Evolutionary conservation across 1,140 invertebrate genomes (phyloP).

Genomic region (Drosophila erecta): DNA sequence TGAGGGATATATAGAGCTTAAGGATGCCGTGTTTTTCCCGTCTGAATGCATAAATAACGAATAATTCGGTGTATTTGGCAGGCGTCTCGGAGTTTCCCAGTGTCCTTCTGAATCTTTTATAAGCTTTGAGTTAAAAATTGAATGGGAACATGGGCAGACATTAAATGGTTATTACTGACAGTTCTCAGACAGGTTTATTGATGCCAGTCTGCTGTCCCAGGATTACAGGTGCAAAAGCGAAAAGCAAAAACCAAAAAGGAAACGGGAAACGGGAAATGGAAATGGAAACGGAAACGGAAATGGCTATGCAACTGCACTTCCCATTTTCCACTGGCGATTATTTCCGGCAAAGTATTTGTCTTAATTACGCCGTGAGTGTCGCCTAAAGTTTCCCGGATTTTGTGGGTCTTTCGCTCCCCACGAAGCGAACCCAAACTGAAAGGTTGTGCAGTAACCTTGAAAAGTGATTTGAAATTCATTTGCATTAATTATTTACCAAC

Average conservation of each 20-base stretch:
- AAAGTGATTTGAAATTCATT: slow-evolving; percentile 77
- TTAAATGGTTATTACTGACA: slow-evolving; percentile 61
- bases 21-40: slow-evolving; percentile 26
- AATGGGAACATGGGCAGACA: slow-evolving; percentile 50
- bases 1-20: slow-evolving; percentile 13
- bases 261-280: slow-evolving; percentile 22
- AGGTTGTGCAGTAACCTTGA: slow-evolving; percentile 59
- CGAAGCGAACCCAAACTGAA: slow-evolving; percentile 6
- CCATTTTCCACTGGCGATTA: slow-evolving; percentile 19
- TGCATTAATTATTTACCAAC: slow-evolving; percentile 74
- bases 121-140: slow-evolving; percentile 54
- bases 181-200: slow-evolving; percentile 70
- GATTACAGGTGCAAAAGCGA: slow-evolving; percentile 6
- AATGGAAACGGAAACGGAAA: no score
- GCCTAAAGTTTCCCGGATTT: slow-evolving; percentile 25
- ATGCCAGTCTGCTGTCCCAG: slow-evolving; percentile 39
- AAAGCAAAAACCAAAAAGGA: background rate
- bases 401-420: slow-evolving; percentile 6
- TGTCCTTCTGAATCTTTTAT: slow-evolving; percentile 41
- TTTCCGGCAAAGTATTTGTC: slow-evolving; percentile 47
- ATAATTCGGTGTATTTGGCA: slow-evolving; percentile 46
- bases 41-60: slow-evolving; percentile 46
- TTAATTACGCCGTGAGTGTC: slow-evolving; percentile 67
- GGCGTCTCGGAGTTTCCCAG: slow-evolving; percentile 44
- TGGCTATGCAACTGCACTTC: slow-evolving; percentile 1